phyloP scores from a whole-genome alignment of 2,797 vertebrate species.

The Ciconia nigra region DNA sequence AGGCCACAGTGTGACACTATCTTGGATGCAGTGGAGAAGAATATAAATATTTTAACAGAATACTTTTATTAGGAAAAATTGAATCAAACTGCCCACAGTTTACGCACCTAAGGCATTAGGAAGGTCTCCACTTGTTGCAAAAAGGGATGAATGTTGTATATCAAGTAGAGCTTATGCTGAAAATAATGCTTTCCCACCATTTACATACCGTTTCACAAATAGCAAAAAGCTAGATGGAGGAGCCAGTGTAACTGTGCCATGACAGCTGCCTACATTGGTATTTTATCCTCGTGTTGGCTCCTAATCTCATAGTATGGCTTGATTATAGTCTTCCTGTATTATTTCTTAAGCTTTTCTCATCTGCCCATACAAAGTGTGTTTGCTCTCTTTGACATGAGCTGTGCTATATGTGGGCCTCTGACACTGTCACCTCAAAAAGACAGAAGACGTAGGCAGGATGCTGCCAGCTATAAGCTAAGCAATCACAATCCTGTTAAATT shows the following conservation, averaged over 20 bases:
- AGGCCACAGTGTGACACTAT: neutral
- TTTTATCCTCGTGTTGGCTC: neutral
- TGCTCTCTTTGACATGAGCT: neutral
- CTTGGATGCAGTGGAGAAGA: neutral
- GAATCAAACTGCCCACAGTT: neutral
- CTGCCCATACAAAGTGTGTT: neutral
- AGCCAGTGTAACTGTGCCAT: neutral
- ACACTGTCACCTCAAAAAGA: neutral
- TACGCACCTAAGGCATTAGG: neutral
- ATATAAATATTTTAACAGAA: neutral
- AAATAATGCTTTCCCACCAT: neutral
- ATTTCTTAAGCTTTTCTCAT: neutral
- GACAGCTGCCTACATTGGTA: neutral
- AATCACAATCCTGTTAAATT: neutral
- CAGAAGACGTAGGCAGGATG: neutral
- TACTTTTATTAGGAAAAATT: neutral
- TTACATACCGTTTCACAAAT: accelerated
- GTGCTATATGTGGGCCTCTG: neutral
- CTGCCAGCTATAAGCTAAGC: neutral
- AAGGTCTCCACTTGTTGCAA: neutral
- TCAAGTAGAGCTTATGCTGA: neutral
- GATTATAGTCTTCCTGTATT: neutral
- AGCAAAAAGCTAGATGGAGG: neutral
- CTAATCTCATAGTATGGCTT: neutral
- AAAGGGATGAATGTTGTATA: neutral